Percentiles rank a stretch among this genome's conserved stretches.
Evolutionary conservation across 2,113 vertebrate genomes (phyloP).

Genomic region (Scalopus aquaticus): DNA sequence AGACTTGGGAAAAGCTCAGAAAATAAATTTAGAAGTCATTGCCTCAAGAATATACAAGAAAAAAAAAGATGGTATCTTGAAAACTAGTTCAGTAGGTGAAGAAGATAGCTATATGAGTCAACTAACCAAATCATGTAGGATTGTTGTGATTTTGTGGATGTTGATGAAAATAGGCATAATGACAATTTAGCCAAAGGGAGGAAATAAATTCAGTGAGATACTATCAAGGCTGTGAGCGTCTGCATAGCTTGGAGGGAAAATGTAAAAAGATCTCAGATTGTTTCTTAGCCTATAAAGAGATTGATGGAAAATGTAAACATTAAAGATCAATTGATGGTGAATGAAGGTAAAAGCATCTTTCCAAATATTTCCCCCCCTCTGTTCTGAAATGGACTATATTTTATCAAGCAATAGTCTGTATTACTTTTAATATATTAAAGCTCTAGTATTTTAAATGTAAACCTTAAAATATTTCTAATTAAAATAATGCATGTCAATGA

Average conservation of each 20-base stretch:
- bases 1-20: slow-evolving; percentile 42
- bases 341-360: not conserved
- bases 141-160: not conserved
- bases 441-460: not conserved
- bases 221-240: not conserved
- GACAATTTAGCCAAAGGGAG: slow-evolving; percentile 21
- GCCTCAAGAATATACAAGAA: slow-evolving; percentile 33
- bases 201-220: not conserved
- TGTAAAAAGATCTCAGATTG: not conserved
- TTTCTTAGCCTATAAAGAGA: slow-evolving; percentile 6
- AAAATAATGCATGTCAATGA: not conserved
- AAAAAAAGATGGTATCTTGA: not conserved
- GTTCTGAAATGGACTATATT: not conserved
- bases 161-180: slow-evolving; percentile 31
- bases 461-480: slow-evolving; percentile 8
- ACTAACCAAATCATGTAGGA: not conserved
- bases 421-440: not conserved
- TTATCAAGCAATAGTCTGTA: not conserved
- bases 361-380: not conserved
- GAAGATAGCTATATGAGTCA: not conserved
- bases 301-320: not conserved
- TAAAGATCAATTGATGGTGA: not conserved
- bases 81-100: slow-evolving; percentile 31
- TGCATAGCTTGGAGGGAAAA: not conserved
- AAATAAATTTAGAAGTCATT: slow-evolving; percentile 63